Evolutionary conservation across 2,888 invertebrate species (phyloP).

Genomic region (Cephus sareptanus): DNA sequence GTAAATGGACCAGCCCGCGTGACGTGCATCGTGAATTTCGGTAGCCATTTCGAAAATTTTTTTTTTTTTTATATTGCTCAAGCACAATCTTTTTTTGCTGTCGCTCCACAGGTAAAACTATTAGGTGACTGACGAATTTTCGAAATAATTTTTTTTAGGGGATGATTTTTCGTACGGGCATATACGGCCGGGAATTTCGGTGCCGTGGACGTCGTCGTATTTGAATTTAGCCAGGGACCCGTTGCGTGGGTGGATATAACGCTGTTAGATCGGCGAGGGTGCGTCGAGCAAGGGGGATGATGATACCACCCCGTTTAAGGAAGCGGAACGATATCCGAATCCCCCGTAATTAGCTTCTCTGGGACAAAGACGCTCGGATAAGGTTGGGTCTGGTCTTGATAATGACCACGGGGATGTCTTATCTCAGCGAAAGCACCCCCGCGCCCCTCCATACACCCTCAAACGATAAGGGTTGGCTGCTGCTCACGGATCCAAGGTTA

Average conservation of each 20-base stretch:
- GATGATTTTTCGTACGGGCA: background rate
- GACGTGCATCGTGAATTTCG: background rate
- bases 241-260: background rate
- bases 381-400: slow-evolving; percentile 29
- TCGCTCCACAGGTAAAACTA: accelerated
- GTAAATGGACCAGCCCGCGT: background rate
- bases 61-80: background rate
- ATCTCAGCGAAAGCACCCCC: slow-evolving; percentile 29
- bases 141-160: background rate
- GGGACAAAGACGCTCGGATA: slow-evolving; percentile 14
- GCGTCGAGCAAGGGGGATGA: background rate
- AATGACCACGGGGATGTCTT: slow-evolving; percentile 38
- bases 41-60: background rate
- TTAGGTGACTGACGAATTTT: accelerated
- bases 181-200: background rate
- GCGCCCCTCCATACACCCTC: slow-evolving; percentile 1
- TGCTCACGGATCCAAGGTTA: slow-evolving; percentile 8
- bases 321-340: slow-evolving; percentile 26
- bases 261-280: background rate
- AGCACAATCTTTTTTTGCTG: background rate
- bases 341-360: slow-evolving; percentile 34
- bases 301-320: slow-evolving; percentile 9
- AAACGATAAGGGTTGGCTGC: slow-evolving; percentile 28
- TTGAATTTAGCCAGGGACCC: background rate
- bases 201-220: background rate